Percentiles rank a stretch among this genome's conserved stretches.
Evolutionary conservation across 2,888 invertebrate genomes (phyloP).

Genomic region (Hydriomena furcata): DNA sequence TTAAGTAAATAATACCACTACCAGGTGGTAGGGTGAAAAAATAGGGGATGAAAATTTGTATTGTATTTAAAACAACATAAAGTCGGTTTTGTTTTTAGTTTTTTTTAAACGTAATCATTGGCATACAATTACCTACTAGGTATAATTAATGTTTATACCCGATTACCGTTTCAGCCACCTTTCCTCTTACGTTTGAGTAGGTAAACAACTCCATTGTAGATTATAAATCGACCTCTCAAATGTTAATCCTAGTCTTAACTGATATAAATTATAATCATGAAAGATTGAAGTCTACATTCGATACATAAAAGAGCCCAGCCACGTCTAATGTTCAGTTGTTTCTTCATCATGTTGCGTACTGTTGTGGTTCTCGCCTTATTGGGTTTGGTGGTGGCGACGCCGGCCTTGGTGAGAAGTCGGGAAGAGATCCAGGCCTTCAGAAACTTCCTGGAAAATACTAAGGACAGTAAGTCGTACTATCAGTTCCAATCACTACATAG

Average conservation of each 20-base stretch:
- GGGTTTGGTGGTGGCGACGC: constrained; percentile 50
- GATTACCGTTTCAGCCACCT: too few species aligned
- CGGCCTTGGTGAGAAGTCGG: constrained; percentile 53
- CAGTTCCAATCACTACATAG: too few species aligned
- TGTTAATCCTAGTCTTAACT: constrained; percentile 32
- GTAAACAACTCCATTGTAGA: too few species aligned
- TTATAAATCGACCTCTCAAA: neutral
- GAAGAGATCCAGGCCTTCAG: constrained; percentile 65
- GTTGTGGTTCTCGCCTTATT: constrained; percentile 47
- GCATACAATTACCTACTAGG: too few species aligned
- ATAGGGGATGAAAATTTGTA: too few species aligned
- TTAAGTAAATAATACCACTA: too few species aligned
- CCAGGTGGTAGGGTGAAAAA: too few species aligned
- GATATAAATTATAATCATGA: constrained; percentile 40
- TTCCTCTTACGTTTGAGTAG: too few species aligned
- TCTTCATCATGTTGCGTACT: constrained; percentile 51
- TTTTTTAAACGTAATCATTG: too few species aligned
- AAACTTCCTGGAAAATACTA: constrained; percentile 60
- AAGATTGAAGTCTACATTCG: constrained; percentile 38
- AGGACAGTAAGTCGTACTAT: constrained; percentile 48
- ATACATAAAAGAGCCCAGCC: constrained; percentile 5
- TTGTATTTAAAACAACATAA: too few species aligned
- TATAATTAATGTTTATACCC: too few species aligned
- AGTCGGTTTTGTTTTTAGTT: too few species aligned
- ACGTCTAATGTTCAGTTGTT: neutral